Conservation (phyloP, 2,113 vertebrate species). For the Otolemur garnettii region DNA sequence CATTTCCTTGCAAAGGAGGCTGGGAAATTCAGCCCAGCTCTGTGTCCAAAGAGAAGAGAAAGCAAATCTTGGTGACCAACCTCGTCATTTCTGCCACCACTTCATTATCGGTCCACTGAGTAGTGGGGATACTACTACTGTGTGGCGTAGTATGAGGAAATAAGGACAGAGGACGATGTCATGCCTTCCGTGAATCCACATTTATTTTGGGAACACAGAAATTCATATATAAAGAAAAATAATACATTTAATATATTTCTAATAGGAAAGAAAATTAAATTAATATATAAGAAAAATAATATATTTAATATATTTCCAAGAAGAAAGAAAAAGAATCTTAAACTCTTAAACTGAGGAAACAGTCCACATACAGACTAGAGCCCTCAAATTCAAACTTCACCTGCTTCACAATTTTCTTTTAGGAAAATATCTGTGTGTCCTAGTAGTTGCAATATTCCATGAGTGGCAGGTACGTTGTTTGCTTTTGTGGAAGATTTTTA, state of each 20-base stretch:
- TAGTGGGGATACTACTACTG: background rate
- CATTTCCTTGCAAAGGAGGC: background rate
- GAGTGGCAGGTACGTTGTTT: background rate
- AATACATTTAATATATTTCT: too few species aligned
- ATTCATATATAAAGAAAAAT: background rate
- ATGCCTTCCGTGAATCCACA: background rate
- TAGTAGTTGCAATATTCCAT: background rate
- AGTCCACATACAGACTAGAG: background rate
- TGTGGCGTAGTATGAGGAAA: background rate
- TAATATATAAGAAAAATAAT: too few species aligned
- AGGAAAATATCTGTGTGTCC: background rate
- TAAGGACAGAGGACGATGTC: background rate
- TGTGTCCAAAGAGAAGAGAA: background rate
- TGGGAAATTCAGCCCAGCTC: background rate
- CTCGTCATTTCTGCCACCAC: background rate
- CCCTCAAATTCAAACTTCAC: background rate
- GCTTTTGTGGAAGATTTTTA: background rate
- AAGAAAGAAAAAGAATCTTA: background rate
- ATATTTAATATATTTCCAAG: too few species aligned
- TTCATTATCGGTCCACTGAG: background rate
- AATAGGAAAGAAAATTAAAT: too few species aligned
- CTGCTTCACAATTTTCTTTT: background rate
- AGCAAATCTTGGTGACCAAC: background rate
- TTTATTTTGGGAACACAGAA: constrained; percentile 13
- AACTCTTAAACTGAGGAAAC: background rate